A percentile compares a stretch with the other conserved stretches of the same genome.
Evolutionary conservation across 2,888 invertebrate genomes (phyloP).

Genomic region (Tetheella fluctuosa): DNA sequence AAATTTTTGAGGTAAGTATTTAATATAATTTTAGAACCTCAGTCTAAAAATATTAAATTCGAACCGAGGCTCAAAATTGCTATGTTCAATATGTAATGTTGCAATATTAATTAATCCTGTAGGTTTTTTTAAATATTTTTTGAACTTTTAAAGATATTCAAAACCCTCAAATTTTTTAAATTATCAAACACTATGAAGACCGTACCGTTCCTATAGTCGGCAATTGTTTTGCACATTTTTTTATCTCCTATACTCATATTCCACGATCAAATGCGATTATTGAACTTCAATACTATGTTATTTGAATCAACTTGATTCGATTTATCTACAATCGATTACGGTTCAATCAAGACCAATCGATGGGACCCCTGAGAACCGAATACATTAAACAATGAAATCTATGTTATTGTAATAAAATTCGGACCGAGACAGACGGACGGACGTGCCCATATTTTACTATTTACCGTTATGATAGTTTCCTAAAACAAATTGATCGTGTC

Average conservation of each 20-base stretch:
- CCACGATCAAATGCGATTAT: conserved; percentile 2
- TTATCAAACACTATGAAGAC: not conserved
- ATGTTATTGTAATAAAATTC: conserved; percentile 48
- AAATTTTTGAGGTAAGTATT: too few species aligned
- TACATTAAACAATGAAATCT: conserved; percentile 41
- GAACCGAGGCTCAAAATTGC: too few species aligned
- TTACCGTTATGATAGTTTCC: conserved; percentile 43
- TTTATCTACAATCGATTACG: conserved; percentile 48
- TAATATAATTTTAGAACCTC: too few species aligned
- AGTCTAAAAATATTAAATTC: too few species aligned
- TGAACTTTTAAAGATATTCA: too few species aligned
- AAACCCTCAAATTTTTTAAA: too few species aligned
- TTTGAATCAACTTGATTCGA: conserved; percentile 38
- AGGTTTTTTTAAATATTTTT: too few species aligned
- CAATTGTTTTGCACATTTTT: not conserved
- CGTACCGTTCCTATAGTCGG: not conserved
- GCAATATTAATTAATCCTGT: too few species aligned
- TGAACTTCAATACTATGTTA: conserved; percentile 29
- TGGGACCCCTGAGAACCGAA: conserved; percentile 40
- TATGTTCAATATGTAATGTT: too few species aligned
- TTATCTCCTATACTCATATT: not conserved
- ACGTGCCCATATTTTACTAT: conserved; percentile 55
- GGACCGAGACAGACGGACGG: conserved; percentile 36
- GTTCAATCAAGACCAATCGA: conserved; percentile 41
- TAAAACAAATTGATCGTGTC: conserved; percentile 52